Base-by-base conservation (phyloP, 2,888 invertebrate genomes). In the Zygogramma bicolorata region DNA sequence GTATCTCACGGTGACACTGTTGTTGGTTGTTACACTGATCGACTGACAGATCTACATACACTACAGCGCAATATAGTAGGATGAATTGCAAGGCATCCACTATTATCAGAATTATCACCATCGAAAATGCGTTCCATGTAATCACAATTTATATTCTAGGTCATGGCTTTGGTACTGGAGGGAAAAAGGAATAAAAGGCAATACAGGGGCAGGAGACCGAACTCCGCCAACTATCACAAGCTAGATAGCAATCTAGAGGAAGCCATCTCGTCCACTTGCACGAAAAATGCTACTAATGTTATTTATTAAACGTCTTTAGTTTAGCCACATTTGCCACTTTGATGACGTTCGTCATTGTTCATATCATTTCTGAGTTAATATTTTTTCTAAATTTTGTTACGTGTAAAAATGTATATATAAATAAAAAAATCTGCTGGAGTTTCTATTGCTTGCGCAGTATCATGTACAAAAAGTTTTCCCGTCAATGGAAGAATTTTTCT, bases 231-330 rank as follows among this genome's bases (percentile, higher is more conserved):
- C 79, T 92, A 92, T 82, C 89, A 91, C 68, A 92, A 92, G 82
- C 86, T 93, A 68, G 92, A 92, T 81, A 90, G 90, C 76, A 92
- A 91, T 80, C 86, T 92, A 71, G 92, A 92, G 85, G 92, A 92
- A 85, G 92, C 92, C 38, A 90, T 92, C 49, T 90, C 90, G 3
- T 92, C 92, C 0, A 88, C 89, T 40, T 89, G 89, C 78, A 89
- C 87, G 76, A 88, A 89, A 77, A 89, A 89, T 75, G 86, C 89
- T 40, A 88, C 88, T 40, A 88, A 90, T 83, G 88, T 90, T 68
- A 90, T 90, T 84, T 90, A 90, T 85, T 90, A 15, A 63, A 15
- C 15, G 8, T 42, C 42, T 15, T 18, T 62, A 27, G 40, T 27
- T 62, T 42, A 22, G 15, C 31, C 20, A 13, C 34, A 61, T 18